Base-by-base conservation (phyloP, 2,113 vertebrate genomes). In the Passerina amoena region DNA sequence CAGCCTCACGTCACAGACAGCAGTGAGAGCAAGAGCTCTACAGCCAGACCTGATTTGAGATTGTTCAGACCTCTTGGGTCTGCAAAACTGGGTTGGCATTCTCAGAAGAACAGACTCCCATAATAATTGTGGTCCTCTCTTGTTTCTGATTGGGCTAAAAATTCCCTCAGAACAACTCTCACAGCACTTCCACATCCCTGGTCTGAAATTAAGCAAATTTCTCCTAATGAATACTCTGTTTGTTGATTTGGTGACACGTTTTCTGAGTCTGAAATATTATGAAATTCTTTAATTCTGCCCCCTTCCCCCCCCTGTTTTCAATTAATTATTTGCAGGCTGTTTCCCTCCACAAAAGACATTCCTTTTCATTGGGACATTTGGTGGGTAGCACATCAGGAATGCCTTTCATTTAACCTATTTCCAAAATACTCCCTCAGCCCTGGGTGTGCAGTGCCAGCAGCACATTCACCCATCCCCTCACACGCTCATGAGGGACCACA, bases 21-120 rank as follows among this genome's bases (percentile, higher is more conserved):
- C 17, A 2, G 57, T 1, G 0, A 92, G 76, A 92, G 77, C 47
- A 66, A 92, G 5, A 88, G 76, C 23, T 84, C 38, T n/a, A 44
- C 92, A 95, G 92, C 48, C 88, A 92, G 92, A 92, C 86, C 93
- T 93, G 88, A 93, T 96, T 83, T 78, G 90, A 97, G 88, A 95
- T 94, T 88, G 76, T 30, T 96, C 88, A 97, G 94, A 94, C 88
- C 96, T 94, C 96, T 48, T 78, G 94, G 88, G 96, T 92, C 90
- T 59, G 69, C 83, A 93, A 97, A 97, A 96, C 90, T 95, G 93
- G 94, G 96, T 96, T 97, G 96, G 90, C 11, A 1, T 86, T 94
- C 96, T 97, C 94, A 88, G 88, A 96, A 96, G 96, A 97, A 84
- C 93, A 86, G 82, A 38, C 60, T 97, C 94, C 93, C 96, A 88